phyloP scores from a whole-genome alignment of 2,888 invertebrate species.

The Diaperis boleti region DNA sequence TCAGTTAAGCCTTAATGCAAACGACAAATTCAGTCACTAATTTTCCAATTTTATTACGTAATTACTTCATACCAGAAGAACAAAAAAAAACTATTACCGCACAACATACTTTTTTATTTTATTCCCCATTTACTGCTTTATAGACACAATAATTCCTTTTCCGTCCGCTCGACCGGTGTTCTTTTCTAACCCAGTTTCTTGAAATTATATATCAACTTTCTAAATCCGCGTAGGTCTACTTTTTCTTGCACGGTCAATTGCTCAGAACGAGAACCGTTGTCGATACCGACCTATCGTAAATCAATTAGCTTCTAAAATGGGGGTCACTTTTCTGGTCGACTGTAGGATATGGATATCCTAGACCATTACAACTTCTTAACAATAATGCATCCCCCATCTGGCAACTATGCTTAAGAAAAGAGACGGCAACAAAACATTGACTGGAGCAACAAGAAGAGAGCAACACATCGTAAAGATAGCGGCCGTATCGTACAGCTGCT shows the following conservation, averaged over 20 bases:
- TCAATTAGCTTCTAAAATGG: background rate
- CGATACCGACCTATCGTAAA: background rate
- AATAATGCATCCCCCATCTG: slow-evolving; percentile 55
- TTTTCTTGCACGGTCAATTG: slow-evolving; percentile 8
- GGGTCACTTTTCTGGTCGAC: slow-evolving; percentile 50
- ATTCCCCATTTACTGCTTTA: no score
- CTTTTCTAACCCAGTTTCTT: no score
- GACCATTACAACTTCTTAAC: slow-evolving; percentile 42
- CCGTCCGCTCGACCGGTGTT: no score
- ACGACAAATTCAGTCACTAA: no score
- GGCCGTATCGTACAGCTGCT: slow-evolving; percentile 33
- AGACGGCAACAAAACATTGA: slow-evolving; percentile 48
- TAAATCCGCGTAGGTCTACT: slow-evolving; percentile 14
- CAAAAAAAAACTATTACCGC: no score
- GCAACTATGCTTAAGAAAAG: slow-evolving; percentile 48
- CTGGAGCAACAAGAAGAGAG: slow-evolving; percentile 52
- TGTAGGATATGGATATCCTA: slow-evolving; percentile 51
- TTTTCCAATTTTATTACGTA: no score
- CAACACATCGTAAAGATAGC: slow-evolving; percentile 56
- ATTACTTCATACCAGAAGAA: no score
- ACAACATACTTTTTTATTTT: no score
- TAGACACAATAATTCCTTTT: no score
- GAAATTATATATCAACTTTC: background rate
- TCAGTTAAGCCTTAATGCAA: no score
- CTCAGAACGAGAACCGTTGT: background rate